A percentile compares a stretch with the other conserved stretches of the same genome.
Conservation (phyloP, 1,140 invertebrate species). For the Zaprionus ghesquierei region DNA sequence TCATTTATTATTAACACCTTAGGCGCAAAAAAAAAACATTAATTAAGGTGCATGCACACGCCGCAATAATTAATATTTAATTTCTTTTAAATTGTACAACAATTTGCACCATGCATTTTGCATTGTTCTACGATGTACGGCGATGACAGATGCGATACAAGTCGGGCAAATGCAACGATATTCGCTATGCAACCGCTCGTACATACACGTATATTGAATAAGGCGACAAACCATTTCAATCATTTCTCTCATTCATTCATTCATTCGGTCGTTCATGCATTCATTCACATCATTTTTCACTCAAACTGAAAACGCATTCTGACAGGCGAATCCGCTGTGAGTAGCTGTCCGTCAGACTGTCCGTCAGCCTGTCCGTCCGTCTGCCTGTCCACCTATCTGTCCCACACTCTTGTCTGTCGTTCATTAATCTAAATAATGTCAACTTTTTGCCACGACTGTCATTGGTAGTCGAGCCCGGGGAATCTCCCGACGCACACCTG, state of each 20-base stretch:
- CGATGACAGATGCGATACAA: not conserved
- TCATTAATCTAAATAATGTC: slow-evolving; percentile 59
- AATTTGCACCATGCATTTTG: slow-evolving; percentile 21
- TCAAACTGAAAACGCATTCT: slow-evolving; percentile 22
- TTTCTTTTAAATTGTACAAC: slow-evolving; percentile 52
- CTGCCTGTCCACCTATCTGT: slow-evolving; percentile 4
- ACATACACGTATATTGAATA: slow-evolving; percentile 17
- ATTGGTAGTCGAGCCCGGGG: not conserved
- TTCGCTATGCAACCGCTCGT: too few relatives aligned
- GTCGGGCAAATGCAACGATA: not conserved
- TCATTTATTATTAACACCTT: slow-evolving; percentile 70
- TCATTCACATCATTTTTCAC: slow-evolving; percentile 10
- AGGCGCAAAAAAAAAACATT: slow-evolving; percentile 65
- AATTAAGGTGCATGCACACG: slow-evolving; percentile 70
- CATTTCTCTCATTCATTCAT: not conserved
- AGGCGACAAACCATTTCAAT: not conserved
- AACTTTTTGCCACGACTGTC: slow-evolving; percentile 39
- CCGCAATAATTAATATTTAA: slow-evolving; percentile 73
- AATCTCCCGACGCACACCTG: slow-evolving; percentile 35
- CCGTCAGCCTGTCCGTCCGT: not conserved
- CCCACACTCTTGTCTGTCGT: slow-evolving; percentile 18
- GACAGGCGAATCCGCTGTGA: slow-evolving; percentile 29
- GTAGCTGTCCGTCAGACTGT: not conserved
- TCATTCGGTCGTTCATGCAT: slow-evolving; percentile 10
- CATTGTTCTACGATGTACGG: slow-evolving; percentile 49